These are phyloP conservation scores for Suillia variegata DNA, from an alignment of 2,888 invertebrate species.

Conservation along the genomic window DNA sequence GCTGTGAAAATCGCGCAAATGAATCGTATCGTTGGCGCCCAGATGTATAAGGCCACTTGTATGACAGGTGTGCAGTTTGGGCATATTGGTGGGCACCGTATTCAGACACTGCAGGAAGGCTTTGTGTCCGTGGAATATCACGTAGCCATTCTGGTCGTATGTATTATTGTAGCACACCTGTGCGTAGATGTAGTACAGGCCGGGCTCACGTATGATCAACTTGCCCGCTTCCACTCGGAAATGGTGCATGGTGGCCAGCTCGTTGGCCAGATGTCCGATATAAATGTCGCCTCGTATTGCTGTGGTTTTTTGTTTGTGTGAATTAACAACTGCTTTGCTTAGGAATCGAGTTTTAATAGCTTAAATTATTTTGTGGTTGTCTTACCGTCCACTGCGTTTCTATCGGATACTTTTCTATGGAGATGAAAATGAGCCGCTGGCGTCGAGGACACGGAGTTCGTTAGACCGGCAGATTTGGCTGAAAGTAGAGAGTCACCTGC, in stretches of 20 bases:
- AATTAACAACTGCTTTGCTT: neutral
- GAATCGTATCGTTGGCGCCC: conserved; percentile 69
- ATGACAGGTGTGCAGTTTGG: conserved; percentile 76
- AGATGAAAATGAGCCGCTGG: conserved; percentile 56
- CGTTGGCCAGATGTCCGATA: conserved; percentile 61
- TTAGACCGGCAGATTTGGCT: conserved; percentile 44
- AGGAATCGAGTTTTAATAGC: neutral
- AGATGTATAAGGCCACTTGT: conserved; percentile 72
- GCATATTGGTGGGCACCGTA: conserved; percentile 66
- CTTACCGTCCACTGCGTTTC: conserved; percentile 40
- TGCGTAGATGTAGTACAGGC: conserved; percentile 78
- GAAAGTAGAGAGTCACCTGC: conserved; percentile 54
- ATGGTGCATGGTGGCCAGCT: conserved; percentile 67
- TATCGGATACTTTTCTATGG: conserved; percentile 44
- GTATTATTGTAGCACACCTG: conserved; percentile 81
- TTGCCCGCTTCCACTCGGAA: conserved; percentile 69
- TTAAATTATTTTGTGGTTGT: neutral
- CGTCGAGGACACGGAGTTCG: conserved; percentile 6
- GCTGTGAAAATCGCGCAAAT: conserved; percentile 70
- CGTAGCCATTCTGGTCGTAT: conserved; percentile 78
- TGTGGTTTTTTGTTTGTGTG: conserved; percentile 19
- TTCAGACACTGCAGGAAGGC: conserved; percentile 77
- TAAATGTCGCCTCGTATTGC: conserved; percentile 55
- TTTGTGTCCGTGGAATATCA: conserved; percentile 69
- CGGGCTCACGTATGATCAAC: conserved; percentile 71